Evolutionary conservation across 1,140 invertebrate genomes (phyloP), one percentile per base, ranked within the genome.

Genomic region (Augochlora pura): DNA sequence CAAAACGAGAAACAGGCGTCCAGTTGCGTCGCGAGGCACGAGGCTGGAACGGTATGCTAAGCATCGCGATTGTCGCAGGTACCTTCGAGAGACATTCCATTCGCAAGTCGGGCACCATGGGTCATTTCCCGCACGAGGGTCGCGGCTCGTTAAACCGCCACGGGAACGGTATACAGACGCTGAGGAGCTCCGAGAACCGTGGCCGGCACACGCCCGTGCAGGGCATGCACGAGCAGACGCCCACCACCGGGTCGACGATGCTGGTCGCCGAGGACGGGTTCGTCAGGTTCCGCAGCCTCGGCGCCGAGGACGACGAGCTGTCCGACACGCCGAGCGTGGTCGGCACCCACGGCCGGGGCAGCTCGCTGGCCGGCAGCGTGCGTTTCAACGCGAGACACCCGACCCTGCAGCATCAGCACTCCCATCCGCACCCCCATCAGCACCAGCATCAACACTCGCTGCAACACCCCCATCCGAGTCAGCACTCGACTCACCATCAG

Each of bases 251-350:
- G 9, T 92, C 92, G 27, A 93, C 92, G 65, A 97, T 97, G 96
- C 92, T 97, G 62, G 96, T 97, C 8, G 96, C 96, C 80, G 97
- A 98, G 86, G 96, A 97, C 84, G 97, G 97, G 1, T 97, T 97
- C 89, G 95, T 97, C 2, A 94, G 97, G 69, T 97, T 97, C 92
- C 94, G 96, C 46, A 95, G 95, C 16, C 87, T 96, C 68, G 95
- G 95, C 54, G 95, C 84, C 49, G 92, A 90, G 63, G 92, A 93
- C 27, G 91, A 93, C 57, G 88, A 92, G 6, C 59, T 91, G 52
- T 91, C 91, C 14, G 92, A 93, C 73, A 89, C 89, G 18, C 91
- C 92, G 60, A 93, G 90, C 73, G 86, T 89, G 81, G 87, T 89
- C 39, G 88, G 91, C 1, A 92, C 88, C 59, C 89, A 91, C 59